These are phyloP conservation scores for Perca schrenkii DNA, from an alignment of 2,113 vertebrate species.

Conservation along the genomic window DNA sequence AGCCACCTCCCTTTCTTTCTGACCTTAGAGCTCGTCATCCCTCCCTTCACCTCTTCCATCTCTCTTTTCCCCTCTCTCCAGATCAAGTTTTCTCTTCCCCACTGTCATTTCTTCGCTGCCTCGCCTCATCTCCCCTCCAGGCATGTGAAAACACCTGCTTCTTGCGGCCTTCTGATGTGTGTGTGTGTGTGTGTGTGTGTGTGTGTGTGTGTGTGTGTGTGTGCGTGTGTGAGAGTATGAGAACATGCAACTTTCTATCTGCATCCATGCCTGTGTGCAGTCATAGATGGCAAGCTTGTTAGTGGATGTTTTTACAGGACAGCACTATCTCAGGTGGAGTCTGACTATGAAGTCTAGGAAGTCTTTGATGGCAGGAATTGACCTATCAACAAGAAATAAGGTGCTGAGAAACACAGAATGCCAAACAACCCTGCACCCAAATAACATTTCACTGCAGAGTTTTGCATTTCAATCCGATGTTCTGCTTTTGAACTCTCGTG, in stretches of 20 bases:
- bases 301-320: conserved; percentile 24
- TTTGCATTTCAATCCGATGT: conserved; percentile 63
- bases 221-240: background rate
- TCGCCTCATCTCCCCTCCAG: conserved; percentile 38
- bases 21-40: conserved; percentile 47
- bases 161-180: conserved; percentile 18
- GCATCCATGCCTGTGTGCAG: conserved; percentile 10
- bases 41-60: conserved; percentile 38
- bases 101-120: conserved; percentile 25
- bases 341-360: background rate
- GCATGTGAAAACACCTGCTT: conserved; percentile 69
- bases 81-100: conserved; percentile 26
- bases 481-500: conserved; percentile 62
- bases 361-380: conserved; percentile 45
- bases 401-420: conserved; percentile 48
- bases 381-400: conserved; percentile 33
- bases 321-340: conserved; percentile 11
- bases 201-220: background rate
- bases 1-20: conserved; percentile 13
- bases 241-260: conserved; percentile 12
- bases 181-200: background rate
- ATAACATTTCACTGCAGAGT: conserved; percentile 61
- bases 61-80: conserved; percentile 21
- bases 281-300: conserved; percentile 23
- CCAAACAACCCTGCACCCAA: conserved; percentile 47